A percentile compares a stretch with the other conserved stretches of the same genome.
These are phyloP conservation scores for Cacatua alba DNA, from an alignment of 2,113 vertebrate genomes.

Conservation along the genomic window DNA sequence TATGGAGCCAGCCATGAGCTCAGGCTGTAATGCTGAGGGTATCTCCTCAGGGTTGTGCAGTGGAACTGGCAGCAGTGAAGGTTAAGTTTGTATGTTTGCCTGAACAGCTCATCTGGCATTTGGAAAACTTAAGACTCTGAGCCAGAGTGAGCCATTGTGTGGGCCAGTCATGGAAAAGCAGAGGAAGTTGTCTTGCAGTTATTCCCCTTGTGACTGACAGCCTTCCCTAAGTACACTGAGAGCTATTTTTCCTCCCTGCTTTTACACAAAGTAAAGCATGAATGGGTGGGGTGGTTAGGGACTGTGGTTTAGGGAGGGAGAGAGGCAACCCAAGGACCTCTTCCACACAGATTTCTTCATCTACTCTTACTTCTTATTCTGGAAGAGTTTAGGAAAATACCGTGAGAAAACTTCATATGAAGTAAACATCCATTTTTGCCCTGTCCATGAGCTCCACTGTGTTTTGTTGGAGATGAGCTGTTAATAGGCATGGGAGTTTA, in stretches of 20 bases:
- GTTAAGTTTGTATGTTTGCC: not conserved
- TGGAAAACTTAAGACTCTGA: not conserved
- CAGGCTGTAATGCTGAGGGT: fast-evolving
- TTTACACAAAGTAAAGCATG: not conserved
- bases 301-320: not conserved
- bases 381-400: not conserved
- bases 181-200: not conserved
- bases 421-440: not conserved
- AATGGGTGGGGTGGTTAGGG: not conserved
- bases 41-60: not conserved
- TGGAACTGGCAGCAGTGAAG: not conserved
- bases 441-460: not conserved
- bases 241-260: not conserved
- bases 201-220: not conserved
- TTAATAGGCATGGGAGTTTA: conserved; percentile 45
- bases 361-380: not conserved
- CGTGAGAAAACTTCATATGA: not conserved
- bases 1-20: not conserved
- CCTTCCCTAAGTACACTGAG: not conserved
- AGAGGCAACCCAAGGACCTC: not conserved
- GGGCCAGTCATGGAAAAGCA: not conserved
- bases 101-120: fast-evolving
- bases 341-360: not conserved
- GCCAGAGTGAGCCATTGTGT: fast-evolving
- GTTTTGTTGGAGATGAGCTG: conserved; percentile 55